phyloP scores from a whole-genome alignment of 2,888 invertebrate species.

The Lottia scabra region DNA sequence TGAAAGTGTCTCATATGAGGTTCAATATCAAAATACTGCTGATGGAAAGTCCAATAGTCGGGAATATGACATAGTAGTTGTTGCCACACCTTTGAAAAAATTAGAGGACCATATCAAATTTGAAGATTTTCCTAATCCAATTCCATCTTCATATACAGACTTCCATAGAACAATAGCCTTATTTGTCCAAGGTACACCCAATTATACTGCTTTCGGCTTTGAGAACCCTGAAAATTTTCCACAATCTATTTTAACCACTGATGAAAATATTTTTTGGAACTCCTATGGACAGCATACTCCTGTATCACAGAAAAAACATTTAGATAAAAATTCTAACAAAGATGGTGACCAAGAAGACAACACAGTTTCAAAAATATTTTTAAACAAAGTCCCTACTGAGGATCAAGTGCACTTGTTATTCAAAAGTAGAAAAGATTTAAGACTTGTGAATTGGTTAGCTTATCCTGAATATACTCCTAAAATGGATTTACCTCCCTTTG shows the following conservation, averaged over 20 bases:
- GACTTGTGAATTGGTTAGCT: constrained; percentile 57
- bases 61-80: constrained; percentile 74
- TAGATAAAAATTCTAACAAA: constrained; percentile 43
- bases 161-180: constrained; percentile 74
- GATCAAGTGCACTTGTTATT: constrained; percentile 72
- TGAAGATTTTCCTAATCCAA: constrained; percentile 65
- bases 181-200: constrained; percentile 73
- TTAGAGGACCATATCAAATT: constrained; percentile 69
- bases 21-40: constrained; percentile 37
- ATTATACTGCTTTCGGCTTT: constrained; percentile 70
- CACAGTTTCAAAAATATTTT: constrained; percentile 75
- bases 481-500: constrained; percentile 70
- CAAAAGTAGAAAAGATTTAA: constrained; percentile 44
- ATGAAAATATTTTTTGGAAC: constrained; percentile 71
- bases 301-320: constrained; percentile 45
- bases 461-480: constrained; percentile 62
- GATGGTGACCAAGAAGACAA: constrained; percentile 21
- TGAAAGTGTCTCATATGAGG: constrained; percentile 41
- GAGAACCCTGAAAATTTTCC: constrained; percentile 56
- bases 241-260: constrained; percentile 71
- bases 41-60: constrained; percentile 18
- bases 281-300: constrained; percentile 69
- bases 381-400: constrained; percentile 70
- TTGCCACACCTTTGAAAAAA: constrained; percentile 73
- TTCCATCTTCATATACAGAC: constrained; percentile 43